phyloP scores from a whole-genome alignment of 2,888 invertebrate genomes.

The Cerastis rubricosa region DNA sequence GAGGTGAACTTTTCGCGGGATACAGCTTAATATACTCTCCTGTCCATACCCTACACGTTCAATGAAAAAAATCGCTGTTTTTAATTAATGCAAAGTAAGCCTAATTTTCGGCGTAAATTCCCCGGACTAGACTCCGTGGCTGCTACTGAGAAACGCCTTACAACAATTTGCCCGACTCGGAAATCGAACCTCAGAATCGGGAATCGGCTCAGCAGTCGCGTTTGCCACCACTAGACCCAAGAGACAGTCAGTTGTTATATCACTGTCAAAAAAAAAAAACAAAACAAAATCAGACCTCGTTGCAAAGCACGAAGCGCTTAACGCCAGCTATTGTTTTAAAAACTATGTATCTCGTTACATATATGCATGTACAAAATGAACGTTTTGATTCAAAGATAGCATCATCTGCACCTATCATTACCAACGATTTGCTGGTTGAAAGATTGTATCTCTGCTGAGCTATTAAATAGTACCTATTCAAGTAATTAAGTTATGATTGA shows the following conservation, averaged over 20 bases:
- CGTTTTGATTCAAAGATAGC: constrained; percentile 28
- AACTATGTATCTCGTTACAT: constrained; percentile 16
- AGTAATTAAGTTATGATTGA: constrained; percentile 24
- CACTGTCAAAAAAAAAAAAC: background rate
- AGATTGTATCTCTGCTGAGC: constrained; percentile 27
- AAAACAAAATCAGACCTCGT: background rate
- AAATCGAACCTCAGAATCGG: too few relatives aligned
- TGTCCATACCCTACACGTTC: too few relatives aligned
- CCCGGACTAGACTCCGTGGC: too few relatives aligned
- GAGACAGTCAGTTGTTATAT: background rate
- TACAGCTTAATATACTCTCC: too few relatives aligned
- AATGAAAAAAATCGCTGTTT: too few relatives aligned
- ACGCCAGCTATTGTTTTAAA: constrained; percentile 34
- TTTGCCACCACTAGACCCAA: too few relatives aligned
- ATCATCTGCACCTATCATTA: constrained; percentile 23
- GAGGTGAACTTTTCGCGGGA: too few relatives aligned
- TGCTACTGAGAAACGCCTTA: too few relatives aligned
- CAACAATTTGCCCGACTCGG: too few relatives aligned
- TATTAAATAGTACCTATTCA: constrained; percentile 27
- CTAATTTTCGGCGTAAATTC: too few relatives aligned
- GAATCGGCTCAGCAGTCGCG: too few relatives aligned
- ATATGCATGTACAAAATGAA: constrained; percentile 20
- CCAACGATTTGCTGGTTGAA: background rate
- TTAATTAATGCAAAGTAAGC: too few relatives aligned
- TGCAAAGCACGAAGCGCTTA: background rate